Percentiles rank a stretch among this genome's conserved stretches.
phyloP scores from a whole-genome alignment of 2,113 vertebrate species.

The Erythrolamprus reginae region DNA sequence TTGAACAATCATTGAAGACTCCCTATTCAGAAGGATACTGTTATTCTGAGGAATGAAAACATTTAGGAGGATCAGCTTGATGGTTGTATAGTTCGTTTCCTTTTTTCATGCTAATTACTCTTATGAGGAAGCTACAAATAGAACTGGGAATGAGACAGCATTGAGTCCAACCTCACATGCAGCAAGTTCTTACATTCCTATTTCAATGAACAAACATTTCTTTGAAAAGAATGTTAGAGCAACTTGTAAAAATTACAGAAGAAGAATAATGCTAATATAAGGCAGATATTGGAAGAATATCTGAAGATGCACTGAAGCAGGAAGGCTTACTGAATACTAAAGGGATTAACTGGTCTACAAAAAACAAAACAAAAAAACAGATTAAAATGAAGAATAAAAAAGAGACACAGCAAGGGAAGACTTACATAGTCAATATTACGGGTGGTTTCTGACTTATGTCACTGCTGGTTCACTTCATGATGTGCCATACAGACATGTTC shows the following conservation, averaged over 20 bases:
- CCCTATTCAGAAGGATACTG: slow-evolving; percentile 28
- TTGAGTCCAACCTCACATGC: not conserved
- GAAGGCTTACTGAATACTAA: not conserved
- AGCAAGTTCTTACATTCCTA: not conserved
- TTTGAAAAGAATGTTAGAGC: not conserved
- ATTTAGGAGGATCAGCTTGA: slow-evolving; percentile 42
- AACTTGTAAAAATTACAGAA: not conserved
- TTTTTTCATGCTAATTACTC: slow-evolving; percentile 44
- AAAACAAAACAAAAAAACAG: too few species aligned
- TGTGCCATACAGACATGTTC: too few species aligned
- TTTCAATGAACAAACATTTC: slow-evolving; percentile 12
- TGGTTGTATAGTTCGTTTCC: slow-evolving; percentile 32
- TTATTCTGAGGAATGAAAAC: slow-evolving; percentile 46
- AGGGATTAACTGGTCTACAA: not conserved
- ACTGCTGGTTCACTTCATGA: too few species aligned
- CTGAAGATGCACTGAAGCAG: not conserved
- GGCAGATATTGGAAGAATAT: not conserved
- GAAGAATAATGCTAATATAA: not conserved
- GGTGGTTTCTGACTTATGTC: too few species aligned
- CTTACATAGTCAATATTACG: not conserved
- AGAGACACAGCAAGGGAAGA: not conserved
- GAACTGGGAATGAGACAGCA: slow-evolving; percentile 12
- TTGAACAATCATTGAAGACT: slow-evolving; percentile 40
- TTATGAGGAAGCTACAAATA: slow-evolving; percentile 34
- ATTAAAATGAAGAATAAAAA: not conserved